Evolutionary conservation across 2,797 vertebrate genomes (phyloP), one percentile per base, ranked within the genome.

Genomic region (Microhierax caerulescens): DNA sequence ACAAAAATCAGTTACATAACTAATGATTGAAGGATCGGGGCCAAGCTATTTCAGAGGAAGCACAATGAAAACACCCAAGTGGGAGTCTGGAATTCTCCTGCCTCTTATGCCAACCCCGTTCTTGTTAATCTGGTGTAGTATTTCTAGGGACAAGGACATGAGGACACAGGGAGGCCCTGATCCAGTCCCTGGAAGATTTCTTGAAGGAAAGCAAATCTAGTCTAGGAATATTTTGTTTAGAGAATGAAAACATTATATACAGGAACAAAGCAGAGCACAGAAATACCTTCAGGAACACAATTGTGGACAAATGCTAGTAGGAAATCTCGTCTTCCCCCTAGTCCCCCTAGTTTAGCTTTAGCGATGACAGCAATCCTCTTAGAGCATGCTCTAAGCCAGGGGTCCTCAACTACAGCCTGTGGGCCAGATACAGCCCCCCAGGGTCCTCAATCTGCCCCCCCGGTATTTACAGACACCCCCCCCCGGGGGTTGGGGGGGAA

Each of bases 291-390:
- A 43, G 27, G 80, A 85, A 41, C 28, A 50, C 23, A 70, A 70
- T 72, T 36, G 28, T 51, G 43, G 80, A 78, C 73, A 94, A 93
- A 93, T 17, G 5, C 32, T 68, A 27, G 32, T 45, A 67, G 83
- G 95, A 95, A 97, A 96, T 81, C 74, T 96, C 93, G 59, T 84
- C 88, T 92, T 97, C 51, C 84, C 87, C 36, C 56, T 83, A 41
- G 88, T 96, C 6, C 74, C 91, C 14, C 47, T 86, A 70, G 57
- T 90, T 93, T 94, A 88, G 69, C 53, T 96, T 65, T 84, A 69
- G 94, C 96, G 97, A 88, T 96, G 95, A 97, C 97, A 98, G 94
- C 89, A 92, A 65, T 93, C 85, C 81, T 88, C 97, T 97, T 97
- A 94, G 82, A 96, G 92, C 61, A 81, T 15, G 53, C 89, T 61